These are phyloP conservation scores for Nasalis larvatus DNA, from an alignment of 2,113 vertebrate genomes.

Conservation along the genomic window DNA sequence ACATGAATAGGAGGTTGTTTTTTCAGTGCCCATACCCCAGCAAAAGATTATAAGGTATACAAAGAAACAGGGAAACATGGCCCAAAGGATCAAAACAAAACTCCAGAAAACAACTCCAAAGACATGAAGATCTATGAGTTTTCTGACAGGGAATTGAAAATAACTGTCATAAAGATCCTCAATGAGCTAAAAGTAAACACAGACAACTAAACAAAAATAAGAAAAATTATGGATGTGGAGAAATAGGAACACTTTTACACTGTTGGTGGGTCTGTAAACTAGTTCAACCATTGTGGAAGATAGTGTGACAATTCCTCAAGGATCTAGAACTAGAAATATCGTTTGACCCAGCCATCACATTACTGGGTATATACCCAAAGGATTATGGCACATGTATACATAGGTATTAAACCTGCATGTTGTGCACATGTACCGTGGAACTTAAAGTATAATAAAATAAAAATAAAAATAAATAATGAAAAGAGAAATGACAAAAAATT, in stretches of 20 bases:
- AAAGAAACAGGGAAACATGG: neutral
- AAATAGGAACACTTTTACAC: no score
- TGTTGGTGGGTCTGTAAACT: no score
- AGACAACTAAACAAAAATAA: neutral
- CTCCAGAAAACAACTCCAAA: neutral
- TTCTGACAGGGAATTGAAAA: neutral
- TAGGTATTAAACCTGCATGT: no score
- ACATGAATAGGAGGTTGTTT: neutral
- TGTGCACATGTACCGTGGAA: no score
- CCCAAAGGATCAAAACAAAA: neutral
- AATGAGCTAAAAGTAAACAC: neutral
- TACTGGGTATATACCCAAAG: no score
- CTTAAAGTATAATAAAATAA: no score
- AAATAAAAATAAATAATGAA: no score
- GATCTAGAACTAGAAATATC: no score
- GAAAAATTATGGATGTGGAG: neutral
- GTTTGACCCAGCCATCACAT: no score
- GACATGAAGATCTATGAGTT: neutral
- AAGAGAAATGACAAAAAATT: neutral
- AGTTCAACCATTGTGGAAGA: no score
- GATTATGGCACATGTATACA: no score
- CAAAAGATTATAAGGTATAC: neutral
- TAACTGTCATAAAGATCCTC: neutral
- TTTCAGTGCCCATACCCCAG: neutral
- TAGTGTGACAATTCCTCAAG: no score